A percentile compares a stretch with the other conserved stretches of the same genome.
Evolutionary conservation across 2,797 vertebrate species (phyloP).

Genomic region (Coendou prehensilis): DNA sequence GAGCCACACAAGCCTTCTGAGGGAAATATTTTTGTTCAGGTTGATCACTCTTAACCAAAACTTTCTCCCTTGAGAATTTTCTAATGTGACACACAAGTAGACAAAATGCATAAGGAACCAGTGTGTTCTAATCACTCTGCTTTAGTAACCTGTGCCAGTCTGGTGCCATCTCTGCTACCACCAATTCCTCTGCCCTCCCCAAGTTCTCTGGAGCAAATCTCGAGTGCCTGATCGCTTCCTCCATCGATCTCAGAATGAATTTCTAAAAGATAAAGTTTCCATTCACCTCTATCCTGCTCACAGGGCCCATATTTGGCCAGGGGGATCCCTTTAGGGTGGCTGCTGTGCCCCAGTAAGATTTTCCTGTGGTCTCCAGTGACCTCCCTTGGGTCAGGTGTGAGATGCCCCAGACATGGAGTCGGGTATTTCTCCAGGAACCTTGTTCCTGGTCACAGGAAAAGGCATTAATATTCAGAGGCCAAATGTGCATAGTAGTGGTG

Average conservation of each 20-base stretch:
- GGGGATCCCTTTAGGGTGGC: neutral
- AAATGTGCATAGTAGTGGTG: neutral
- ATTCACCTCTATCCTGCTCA: neutral
- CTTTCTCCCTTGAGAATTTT: neutral
- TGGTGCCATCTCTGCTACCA: neutral
- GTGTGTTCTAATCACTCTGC: neutral
- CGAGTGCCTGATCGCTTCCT: neutral
- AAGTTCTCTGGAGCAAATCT: neutral
- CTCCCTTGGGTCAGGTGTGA: neutral
- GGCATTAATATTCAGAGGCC: neutral
- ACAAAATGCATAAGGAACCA: neutral
- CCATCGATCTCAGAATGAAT: neutral
- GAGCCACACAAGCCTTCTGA: neutral
- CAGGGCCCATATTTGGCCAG: neutral
- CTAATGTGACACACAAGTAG: neutral
- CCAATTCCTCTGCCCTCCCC: neutral
- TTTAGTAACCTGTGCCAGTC: neutral
- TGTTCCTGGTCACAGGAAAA: neutral
- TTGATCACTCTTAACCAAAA: neutral
- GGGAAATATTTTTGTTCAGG: neutral
- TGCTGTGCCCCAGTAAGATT: fast-evolving
- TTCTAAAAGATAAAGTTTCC: neutral
- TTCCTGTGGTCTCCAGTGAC: neutral
- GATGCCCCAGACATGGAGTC: neutral
- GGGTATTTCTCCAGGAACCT: neutral